A percentile compares a stretch with the other conserved stretches of the same genome.
These are phyloP conservation scores for Nomada fabriciana DNA, from an alignment of 2,888 invertebrate species.

Conservation along the genomic window DNA sequence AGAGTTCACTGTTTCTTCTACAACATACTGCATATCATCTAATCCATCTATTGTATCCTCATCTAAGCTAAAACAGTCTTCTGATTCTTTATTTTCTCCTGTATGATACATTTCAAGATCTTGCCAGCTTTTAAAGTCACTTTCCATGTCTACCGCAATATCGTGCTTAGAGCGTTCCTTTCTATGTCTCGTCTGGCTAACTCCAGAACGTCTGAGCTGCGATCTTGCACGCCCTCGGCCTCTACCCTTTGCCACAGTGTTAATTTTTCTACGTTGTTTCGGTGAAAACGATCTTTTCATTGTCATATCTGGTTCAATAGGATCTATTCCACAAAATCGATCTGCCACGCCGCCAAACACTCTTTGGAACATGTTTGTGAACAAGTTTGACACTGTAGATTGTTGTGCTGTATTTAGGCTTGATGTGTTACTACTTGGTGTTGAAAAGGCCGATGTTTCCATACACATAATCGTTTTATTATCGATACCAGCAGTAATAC, in stretches of 20 bases:
- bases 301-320: conserved; percentile 37
- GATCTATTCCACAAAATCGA: conserved; percentile 42
- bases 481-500: background rate
- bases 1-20: conserved; percentile 13
- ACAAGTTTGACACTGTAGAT: conserved; percentile 21
- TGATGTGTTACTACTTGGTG: background rate
- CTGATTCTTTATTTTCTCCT: conserved; percentile 6
- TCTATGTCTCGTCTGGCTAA: conserved; percentile 77
- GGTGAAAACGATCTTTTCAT: conserved; percentile 59
- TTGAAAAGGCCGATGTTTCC: conserved; percentile 10
- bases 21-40: conserved; percentile 1
- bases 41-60: conserved; percentile 46
- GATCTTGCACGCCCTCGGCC: conserved; percentile 75
- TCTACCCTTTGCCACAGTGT: conserved; percentile 66
- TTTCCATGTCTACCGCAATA: conserved; percentile 70
- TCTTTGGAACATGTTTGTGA: conserved; percentile 59
- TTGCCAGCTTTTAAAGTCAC: conserved; percentile 69
- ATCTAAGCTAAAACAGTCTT: conserved; percentile 30
- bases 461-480: background rate
- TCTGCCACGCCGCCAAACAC: conserved; percentile 58
- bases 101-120: conserved; percentile 48
- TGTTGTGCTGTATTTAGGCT: conserved; percentile 2
- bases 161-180: conserved; percentile 75
- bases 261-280: conserved; percentile 65
- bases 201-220: conserved; percentile 77